Evolutionary conservation across 2,113 vertebrate species (phyloP).

Genomic region (Thermophis baileyi): DNA sequence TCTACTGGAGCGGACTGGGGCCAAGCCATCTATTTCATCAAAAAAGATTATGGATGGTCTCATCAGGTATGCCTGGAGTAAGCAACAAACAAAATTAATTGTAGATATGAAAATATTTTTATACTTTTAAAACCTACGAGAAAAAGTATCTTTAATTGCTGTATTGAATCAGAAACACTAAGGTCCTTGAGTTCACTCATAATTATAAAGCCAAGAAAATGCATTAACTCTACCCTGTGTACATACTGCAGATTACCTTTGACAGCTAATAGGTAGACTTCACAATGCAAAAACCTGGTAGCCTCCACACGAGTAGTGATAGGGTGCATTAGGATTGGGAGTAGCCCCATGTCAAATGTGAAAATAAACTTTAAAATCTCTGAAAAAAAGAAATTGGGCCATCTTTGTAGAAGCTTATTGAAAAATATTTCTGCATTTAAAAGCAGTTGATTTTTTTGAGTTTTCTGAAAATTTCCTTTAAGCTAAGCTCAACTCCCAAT

Average conservation of each 20-base stretch:
- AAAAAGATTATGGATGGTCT: slow-evolving; percentile 99
- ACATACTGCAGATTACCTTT: not conserved
- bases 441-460: not conserved
- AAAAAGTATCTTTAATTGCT: not conserved
- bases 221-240: not conserved
- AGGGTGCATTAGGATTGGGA: not conserved
- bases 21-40: slow-evolving; percentile 98
- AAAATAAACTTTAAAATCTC: not conserved
- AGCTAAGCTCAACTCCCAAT: not conserved
- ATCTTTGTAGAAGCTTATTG: not conserved
- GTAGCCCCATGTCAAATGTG: not conserved
- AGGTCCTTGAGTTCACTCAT: not conserved
- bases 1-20: slow-evolving; percentile 96
- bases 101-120: not conserved
- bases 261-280: not conserved
- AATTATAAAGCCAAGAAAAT: not conserved
- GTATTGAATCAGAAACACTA: not conserved
- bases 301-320: not conserved
- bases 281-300: not conserved
- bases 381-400: not conserved
- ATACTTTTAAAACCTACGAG: not conserved
- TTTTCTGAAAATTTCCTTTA: not conserved
- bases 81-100: not conserved
- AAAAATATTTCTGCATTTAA: not conserved
- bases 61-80: slow-evolving; percentile 92